Evolutionary conservation across 2,888 invertebrate genomes (phyloP).

Genomic region (Tyria jacobaeae): DNA sequence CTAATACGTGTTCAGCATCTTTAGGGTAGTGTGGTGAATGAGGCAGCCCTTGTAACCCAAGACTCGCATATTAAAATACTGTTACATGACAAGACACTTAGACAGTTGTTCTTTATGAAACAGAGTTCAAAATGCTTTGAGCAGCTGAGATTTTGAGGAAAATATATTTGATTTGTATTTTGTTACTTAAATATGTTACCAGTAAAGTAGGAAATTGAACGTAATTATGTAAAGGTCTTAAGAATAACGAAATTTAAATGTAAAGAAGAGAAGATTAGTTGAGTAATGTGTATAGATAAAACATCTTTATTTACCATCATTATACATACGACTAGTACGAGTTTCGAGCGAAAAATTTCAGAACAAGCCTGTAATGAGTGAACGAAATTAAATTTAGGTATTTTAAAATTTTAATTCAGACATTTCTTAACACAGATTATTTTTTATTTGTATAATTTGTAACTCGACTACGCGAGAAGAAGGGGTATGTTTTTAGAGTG

Average conservation of each 20-base stretch:
- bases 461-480: too few species aligned
- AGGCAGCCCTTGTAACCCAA: conserved; percentile 18
- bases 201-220: conserved; percentile 17
- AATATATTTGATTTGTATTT: conserved; percentile 12
- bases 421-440: too few species aligned
- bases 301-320: background rate
- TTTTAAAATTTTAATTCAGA: too few species aligned
- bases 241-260: conserved; percentile 22
- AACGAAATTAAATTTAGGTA: too few species aligned
- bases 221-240: background rate
- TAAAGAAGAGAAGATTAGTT: conserved; percentile 6
- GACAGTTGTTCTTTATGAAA: background rate
- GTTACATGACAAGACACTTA: conserved; percentile 14
- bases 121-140: conserved; percentile 20
- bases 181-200: conserved; percentile 9
- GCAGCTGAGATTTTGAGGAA: background rate
- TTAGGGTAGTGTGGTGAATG: conserved; percentile 34
- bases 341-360: background rate
- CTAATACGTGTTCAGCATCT: conserved; percentile 41
- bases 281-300: background rate
- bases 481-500: too few species aligned
- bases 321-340: too few species aligned
- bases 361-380: too few species aligned
- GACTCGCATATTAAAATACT: conserved; percentile 17
- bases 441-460: too few species aligned